These are phyloP conservation scores for Nephrotoma guestfalica DNA, from an alignment of 2,888 invertebrate genomes.

Conservation along the genomic window DNA sequence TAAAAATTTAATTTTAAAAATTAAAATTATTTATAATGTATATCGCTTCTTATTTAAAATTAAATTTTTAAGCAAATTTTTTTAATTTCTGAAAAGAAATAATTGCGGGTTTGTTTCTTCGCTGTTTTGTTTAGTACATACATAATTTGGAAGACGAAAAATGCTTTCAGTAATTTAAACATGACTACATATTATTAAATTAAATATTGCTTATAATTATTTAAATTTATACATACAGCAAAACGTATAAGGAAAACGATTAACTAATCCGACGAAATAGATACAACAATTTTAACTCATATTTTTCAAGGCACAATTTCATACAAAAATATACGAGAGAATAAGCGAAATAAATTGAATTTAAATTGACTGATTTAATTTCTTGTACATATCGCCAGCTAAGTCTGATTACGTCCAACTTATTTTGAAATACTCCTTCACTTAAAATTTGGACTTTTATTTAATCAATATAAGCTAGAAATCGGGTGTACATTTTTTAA, in stretches of 20 bases:
- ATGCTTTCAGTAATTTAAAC: not conserved
- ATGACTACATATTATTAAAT: not conserved
- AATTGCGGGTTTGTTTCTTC: not conserved
- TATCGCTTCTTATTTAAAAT: not conserved
- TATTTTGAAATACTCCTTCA: too few relatives aligned
- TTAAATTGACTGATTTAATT: not conserved
- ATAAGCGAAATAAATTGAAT: not conserved
- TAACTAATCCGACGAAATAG: not conserved
- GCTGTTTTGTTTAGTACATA: not conserved
- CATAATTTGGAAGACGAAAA: not conserved
- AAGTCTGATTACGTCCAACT: not conserved
- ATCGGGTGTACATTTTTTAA: not conserved
- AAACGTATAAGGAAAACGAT: not conserved
- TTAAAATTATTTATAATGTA: not conserved
- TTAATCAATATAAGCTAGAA: not conserved
- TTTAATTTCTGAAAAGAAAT: not conserved
- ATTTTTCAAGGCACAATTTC: not conserved
- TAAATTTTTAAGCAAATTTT: not conserved
- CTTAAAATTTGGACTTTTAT: not conserved
- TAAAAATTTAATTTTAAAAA: not conserved
- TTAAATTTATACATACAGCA: not conserved
- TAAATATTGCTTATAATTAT: not conserved
- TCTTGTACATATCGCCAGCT: not conserved
- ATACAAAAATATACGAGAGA: not conserved
- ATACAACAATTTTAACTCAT: not conserved